Evolutionary conservation across 1,140 invertebrate species (phyloP), one percentile per base, ranked within the genome.

Genomic region (Oryctes rhinoceros): DNA sequence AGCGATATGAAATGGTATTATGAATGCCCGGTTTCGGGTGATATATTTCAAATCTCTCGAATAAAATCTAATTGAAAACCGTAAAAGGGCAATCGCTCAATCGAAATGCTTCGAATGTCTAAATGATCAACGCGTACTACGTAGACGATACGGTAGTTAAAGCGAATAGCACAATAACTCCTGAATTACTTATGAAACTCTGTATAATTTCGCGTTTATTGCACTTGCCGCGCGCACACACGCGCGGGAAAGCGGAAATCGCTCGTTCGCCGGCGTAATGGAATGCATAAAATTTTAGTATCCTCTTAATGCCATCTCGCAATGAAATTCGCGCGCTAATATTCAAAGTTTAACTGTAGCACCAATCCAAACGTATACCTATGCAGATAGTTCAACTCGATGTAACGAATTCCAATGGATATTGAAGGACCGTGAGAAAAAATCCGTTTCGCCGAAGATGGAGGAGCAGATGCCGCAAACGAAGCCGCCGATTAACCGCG

Each of bases 341-440:
- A 62, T 62, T 62, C 53, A 18, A 62, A 62, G 20, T 44, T 44
- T 44, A 44, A 44, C 39, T 10, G 65, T 18, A 67, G 5, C 18
- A 67, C 65, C 20, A 53, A 53, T 53, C 49, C 13, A 67, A 5
- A 20, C 10, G 20, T 62, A 35, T 67, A 30, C 24, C 24, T 30
- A 67, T 20, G 35, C 47, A 85, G 85, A 87, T 82, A 85, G 87
- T 83, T 89, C 91, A 20, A 90, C 90, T 15, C 86, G 89, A 76
- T 90, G 91, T 83, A 89, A 89, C 82, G 90, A 91, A 85, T 92
- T 92, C 82, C 90, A 89, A 87, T 92, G 91, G 91, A 89, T 92
- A 78, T 83, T 82, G 82, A 85, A 80, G 81, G 62, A 81, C 86
- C 13, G 85, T 85, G 5, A 86, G 30, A 30, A 82, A 76, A 15